Evolutionary conservation across 2,113 vertebrate species (phyloP), one percentile per base, ranked within the genome.

Genomic region (Cisticola juncidis): DNA sequence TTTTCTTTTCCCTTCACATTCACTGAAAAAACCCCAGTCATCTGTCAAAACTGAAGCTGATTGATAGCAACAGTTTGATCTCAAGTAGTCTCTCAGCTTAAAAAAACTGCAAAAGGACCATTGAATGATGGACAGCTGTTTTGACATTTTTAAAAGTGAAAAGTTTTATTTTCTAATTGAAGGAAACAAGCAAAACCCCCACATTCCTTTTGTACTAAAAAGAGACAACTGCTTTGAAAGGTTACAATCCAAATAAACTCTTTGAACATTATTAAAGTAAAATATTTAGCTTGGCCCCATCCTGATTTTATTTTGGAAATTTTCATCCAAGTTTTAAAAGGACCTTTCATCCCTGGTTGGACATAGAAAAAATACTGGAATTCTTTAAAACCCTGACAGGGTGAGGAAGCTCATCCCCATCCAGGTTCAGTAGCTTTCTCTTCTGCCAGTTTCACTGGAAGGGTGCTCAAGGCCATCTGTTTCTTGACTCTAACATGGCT

Each of bases 201-300:
- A 62, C 0, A 2, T 51, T 92, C 64, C 40, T 88, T 93, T 94
- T 81, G 64, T 90, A 83, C 80, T 86, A 51, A 92, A 90, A 90
- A 73, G 90, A 81, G 44, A n/a, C 47, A 92, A 90, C 33, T 73
- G 83, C 82, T 88, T 83, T 88, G 82, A 80, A 88, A 95, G 92
- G 47, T 88, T 86, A 74, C 54, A 58, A 78, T 77, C 60, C 50
- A 97, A 94, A 95, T 90, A 81, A 16, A 93, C 82, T 92, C 60
- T 88, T 90, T 94, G 96, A 93, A 83, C 88, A 74, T 94, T 95
- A 97, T 97, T 95, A 97, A 97, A 96, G 80, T 92, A 83, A 93
- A 97, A 96, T 96, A 97, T 97, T 95, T 97, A 88, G 58, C 68
- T 97, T 96, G 96, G 96, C 71, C 54, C 29, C 42, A 58, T 88